Conservation (phyloP, 2,888 invertebrate species). For the Harpalus rubripes region DNA sequence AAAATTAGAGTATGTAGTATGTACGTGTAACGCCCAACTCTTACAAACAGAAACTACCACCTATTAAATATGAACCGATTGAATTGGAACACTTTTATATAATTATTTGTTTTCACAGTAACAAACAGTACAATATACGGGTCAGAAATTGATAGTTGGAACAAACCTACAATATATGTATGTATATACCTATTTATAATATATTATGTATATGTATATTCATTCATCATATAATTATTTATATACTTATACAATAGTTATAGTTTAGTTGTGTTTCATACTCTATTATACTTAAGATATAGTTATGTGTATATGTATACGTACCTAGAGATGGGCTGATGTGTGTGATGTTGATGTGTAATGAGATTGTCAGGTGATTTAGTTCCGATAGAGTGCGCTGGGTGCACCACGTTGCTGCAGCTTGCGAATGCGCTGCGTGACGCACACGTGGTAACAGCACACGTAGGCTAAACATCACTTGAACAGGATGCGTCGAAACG, state of each 20-base stretch:
- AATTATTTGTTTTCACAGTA: too few relatives aligned
- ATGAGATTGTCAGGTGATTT: conserved; percentile 68
- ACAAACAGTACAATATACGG: too few relatives aligned
- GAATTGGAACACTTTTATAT: too few relatives aligned
- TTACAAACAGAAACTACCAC: too few relatives aligned
- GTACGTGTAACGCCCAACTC: too few relatives aligned
- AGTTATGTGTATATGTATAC: conserved; percentile 45
- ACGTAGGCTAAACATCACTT: conserved; percentile 95
- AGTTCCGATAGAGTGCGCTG: conserved; percentile 78
- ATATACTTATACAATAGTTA: conserved; percentile 56
- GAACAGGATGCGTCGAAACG: conserved; percentile 96
- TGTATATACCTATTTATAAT: conserved; percentile 58
- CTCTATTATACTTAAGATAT: conserved; percentile 44
- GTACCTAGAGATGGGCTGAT: conserved; percentile 57
- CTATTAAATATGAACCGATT: too few relatives aligned
- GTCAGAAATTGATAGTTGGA: too few relatives aligned
- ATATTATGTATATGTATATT: conserved; percentile 55
- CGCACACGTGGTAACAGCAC: conserved; percentile 88
- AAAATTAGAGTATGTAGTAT: too few relatives aligned
- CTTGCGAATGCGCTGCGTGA: conserved; percentile 82
- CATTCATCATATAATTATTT: conserved; percentile 58
- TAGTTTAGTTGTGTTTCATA: conserved; percentile 55
- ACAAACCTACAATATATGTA: conserved; percentile 39
- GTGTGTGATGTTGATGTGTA: conserved; percentile 40
- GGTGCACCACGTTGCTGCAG: conserved; percentile 83